These are phyloP conservation scores for Mythimna vitellina DNA, from an alignment of 2,888 invertebrate species.

Conservation along the genomic window DNA sequence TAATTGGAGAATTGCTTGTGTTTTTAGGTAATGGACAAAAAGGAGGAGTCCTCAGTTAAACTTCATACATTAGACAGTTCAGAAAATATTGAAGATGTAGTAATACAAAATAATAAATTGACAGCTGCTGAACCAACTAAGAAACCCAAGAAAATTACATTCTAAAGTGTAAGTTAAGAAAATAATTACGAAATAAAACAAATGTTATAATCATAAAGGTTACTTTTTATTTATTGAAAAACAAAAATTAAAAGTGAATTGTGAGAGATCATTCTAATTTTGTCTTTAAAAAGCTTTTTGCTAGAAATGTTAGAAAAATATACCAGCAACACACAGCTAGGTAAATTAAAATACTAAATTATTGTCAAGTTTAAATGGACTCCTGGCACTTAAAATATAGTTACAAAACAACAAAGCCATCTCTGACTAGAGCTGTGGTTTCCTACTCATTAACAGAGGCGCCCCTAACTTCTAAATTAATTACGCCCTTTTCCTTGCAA, in stretches of 20 bases:
- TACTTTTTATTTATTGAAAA: conserved; percentile 26
- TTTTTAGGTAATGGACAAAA: conserved; percentile 82
- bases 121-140: conserved; percentile 66
- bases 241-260: conserved; percentile 8
- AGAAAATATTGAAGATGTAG: conserved; percentile 85
- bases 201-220: neutral
- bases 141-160: conserved; percentile 87
- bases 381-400: neutral
- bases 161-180: conserved; percentile 68
- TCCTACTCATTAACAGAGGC: no score
- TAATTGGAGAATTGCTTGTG: neutral
- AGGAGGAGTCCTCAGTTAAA: conserved; percentile 85
- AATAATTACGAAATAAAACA: conserved; percentile 38
- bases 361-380: neutral
- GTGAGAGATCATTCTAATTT: conserved; percentile 53
- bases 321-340: neutral
- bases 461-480: no score
- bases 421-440: conserved; percentile 1
- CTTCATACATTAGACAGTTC: conserved; percentile 81
- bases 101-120: conserved; percentile 64
- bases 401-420: neutral
- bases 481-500: no score
- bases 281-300: conserved; percentile 57
- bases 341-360: neutral
- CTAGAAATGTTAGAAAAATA: conserved; percentile 7